Evolutionary conservation across 2,797 vertebrate species (phyloP).

Genomic region (Eulemur mongoz): DNA sequence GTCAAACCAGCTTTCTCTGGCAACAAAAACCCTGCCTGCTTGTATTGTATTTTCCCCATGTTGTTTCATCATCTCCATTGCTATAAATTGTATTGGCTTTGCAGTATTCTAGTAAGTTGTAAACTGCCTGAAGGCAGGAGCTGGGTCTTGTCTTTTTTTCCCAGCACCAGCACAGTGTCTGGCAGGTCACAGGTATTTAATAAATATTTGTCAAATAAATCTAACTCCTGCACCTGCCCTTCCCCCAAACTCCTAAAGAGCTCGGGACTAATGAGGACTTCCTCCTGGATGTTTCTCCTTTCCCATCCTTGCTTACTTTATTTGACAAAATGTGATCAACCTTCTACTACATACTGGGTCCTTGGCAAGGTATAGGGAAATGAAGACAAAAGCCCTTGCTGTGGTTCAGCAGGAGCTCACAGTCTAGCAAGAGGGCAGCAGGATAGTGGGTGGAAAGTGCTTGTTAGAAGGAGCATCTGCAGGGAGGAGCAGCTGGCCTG

Average conservation of each 20-base stretch:
- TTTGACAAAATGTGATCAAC: background rate
- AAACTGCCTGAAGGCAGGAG: background rate
- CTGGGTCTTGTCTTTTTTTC: background rate
- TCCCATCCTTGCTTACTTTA: background rate
- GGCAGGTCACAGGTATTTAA: background rate
- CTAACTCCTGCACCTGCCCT: background rate
- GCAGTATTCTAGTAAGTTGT: background rate
- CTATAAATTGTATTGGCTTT: background rate
- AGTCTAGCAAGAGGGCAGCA: background rate
- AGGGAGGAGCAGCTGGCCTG: background rate
- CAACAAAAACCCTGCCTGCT: background rate
- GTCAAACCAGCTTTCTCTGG: background rate
- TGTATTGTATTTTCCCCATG: background rate
- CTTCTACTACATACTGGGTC: background rate
- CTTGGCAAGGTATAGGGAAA: background rate
- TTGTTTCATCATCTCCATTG: background rate
- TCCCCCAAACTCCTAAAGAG: background rate
- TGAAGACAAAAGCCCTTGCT: background rate
- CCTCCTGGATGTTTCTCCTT: background rate
- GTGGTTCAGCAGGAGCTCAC: background rate
- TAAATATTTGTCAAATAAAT: background rate
- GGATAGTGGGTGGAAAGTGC: background rate
- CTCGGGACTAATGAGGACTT: background rate
- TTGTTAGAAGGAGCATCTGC: background rate
- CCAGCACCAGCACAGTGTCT: background rate